Base-by-base conservation (phyloP, 2,113 vertebrate genomes). In the Cephalopholis sonnerati region DNA sequence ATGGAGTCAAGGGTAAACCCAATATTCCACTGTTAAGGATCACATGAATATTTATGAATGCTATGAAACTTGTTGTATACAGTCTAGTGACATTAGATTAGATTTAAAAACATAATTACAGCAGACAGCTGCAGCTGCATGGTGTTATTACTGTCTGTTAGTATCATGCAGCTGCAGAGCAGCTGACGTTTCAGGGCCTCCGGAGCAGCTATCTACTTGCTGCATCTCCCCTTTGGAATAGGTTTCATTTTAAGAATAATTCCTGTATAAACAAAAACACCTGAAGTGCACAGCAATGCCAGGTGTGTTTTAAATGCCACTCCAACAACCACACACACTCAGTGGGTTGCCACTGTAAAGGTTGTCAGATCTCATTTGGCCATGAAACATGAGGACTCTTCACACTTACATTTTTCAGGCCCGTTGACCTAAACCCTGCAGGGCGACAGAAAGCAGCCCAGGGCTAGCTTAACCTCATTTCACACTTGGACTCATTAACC, bases 41-140 rank as follows among this genome's bases (percentile, higher is more conserved):
- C 57, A 57, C 73, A 22, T 57, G 17, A 57, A 67, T 68, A 67
- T 55, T 48, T 5, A 41, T 59, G 18, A 59, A 72, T 36, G 24
- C 46, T 29, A 1, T 41, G 1, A 62, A 51, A 65, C 32, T 0
- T n/a, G 3, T 12, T 74, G 71, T 61, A 48, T 36, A 51, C 7
- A n/a, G 22, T 39, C 48, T 20, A 22, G 24, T 61, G 25, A 74
- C 4, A 54, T 59, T 32, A 54, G 20, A 66, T 70, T 64, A 15
- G 64, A 62, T 64, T 57, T 53, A 39, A 67, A 68, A 69, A 36
- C 24, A 67, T 74, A 75, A 48, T 79, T 57, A 39, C 39, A 73
- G 69, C 29, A 18, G 54, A 50, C 39, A 61, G 46, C 59, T 65
- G 46, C 71, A 79, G 51, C 70, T 71, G 54, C 46, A 51, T 25